phyloP scores from a whole-genome alignment of 2,113 vertebrate species.

The Coptodon rendalli region DNA sequence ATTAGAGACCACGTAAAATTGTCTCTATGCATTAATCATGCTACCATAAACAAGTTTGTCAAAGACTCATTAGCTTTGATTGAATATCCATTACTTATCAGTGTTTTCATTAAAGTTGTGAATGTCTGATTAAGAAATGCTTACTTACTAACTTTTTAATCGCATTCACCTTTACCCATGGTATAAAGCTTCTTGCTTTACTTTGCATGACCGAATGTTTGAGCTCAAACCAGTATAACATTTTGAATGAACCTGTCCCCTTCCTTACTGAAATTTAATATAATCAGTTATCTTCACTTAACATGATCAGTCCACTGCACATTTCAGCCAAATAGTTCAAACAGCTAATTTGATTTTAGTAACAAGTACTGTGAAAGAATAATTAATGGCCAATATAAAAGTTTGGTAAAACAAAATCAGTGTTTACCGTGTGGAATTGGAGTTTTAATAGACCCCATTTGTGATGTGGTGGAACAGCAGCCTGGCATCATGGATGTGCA shows the following conservation, averaged over 20 bases:
- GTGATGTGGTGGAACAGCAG: not conserved
- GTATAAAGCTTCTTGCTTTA: not conserved
- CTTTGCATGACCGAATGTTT: not conserved
- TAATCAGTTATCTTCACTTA: not conserved
- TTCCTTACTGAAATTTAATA: not conserved
- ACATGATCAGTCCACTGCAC: not conserved
- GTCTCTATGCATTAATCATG: not conserved
- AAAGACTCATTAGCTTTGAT: not conserved
- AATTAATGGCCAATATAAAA: not conserved
- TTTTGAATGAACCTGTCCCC: not conserved
- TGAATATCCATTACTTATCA: not conserved
- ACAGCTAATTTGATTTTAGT: not conserved
- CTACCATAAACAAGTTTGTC: not conserved
- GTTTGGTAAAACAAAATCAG: not conserved
- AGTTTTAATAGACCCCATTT: not conserved
- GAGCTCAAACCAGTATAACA: not conserved
- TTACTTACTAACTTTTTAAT: not conserved
- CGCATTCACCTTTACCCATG: not conserved
- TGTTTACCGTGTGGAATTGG: not conserved
- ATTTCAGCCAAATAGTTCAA: not conserved
- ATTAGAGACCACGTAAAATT: not conserved
- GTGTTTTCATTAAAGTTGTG: not conserved
- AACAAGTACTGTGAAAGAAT: not conserved
- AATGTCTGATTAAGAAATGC: not conserved
- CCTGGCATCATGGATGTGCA: not conserved